Evolutionary conservation across 2,888 invertebrate genomes (phyloP).

Genomic region (Phrixothrix hirtus): DNA sequence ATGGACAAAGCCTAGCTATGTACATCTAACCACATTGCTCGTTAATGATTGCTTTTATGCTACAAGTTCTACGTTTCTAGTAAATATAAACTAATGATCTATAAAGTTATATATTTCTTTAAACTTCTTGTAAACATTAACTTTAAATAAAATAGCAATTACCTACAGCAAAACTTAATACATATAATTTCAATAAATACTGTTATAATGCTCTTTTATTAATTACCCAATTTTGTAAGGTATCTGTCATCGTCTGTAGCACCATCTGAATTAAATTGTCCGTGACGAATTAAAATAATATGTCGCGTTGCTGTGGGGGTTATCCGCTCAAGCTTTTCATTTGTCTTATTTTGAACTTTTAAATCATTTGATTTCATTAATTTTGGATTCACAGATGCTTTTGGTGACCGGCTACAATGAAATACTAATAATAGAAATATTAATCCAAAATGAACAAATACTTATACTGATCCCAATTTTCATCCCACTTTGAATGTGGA

Average conservation of each 20-base stretch:
- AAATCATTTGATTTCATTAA: slow-evolving; percentile 53
- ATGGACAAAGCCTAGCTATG: no score
- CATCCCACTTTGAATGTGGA: slow-evolving; percentile 73
- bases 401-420: slow-evolving; percentile 70
- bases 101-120: no score
- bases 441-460: slow-evolving; percentile 39
- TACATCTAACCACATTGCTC: no score
- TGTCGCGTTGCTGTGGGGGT: slow-evolving; percentile 73
- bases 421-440: no score
- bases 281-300: slow-evolving; percentile 89
- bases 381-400: slow-evolving; percentile 67
- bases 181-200: no score
- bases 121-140: no score
- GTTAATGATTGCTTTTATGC: no score
- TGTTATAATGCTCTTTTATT: no score
- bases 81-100: no score
- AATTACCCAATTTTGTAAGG: slow-evolving; percentile 84
- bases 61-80: no score
- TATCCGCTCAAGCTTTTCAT: slow-evolving; percentile 67
- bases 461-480: slow-evolving; percentile 84
- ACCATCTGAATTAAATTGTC: slow-evolving; percentile 85
- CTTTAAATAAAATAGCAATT: no score
- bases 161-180: no score
- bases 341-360: slow-evolving; percentile 67
- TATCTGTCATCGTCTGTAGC: slow-evolving; percentile 70